A percentile compares a stretch with the other conserved stretches of the same genome.
phyloP scores from a whole-genome alignment of 53 echinoderm and acorn worm genomes.

The Holothuria scabra region DNA sequence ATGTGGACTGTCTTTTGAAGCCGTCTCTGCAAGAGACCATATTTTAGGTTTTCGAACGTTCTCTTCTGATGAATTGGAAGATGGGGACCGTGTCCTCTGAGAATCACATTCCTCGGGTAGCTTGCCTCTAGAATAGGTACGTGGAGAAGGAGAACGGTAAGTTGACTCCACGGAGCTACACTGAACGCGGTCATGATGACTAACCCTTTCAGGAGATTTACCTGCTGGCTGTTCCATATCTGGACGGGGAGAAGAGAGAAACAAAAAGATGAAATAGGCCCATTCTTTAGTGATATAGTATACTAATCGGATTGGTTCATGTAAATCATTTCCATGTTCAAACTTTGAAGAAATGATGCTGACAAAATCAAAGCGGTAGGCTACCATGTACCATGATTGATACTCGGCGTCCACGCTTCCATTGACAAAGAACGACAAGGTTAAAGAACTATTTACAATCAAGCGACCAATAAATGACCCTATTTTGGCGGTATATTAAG shows the following conservation, averaged over 20 bases:
- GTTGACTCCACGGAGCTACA: slow-evolving; percentile 35
- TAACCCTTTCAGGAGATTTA: slow-evolving; percentile 4
- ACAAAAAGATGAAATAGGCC: background rate
- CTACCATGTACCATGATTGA: too few relatives aligned
- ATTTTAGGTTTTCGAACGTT: slow-evolving; percentile 84
- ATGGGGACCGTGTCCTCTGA: slow-evolving; percentile 13
- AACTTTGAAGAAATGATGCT: too few relatives aligned
- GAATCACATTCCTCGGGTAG: slow-evolving; percentile 30
- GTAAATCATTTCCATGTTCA: too few relatives aligned
- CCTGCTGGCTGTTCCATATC: background rate
- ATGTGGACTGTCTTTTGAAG: slow-evolving; percentile 59
- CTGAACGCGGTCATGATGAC: slow-evolving; percentile 33
- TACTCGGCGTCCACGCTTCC: too few relatives aligned
- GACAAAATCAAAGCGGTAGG: too few relatives aligned
- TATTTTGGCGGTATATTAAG: too few relatives aligned
- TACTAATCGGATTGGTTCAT: too few relatives aligned
- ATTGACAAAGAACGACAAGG: too few relatives aligned
- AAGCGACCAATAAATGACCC: too few relatives aligned
- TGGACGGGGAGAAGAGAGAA: background rate
- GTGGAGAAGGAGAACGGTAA: slow-evolving; percentile 16
- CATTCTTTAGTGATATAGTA: too few relatives aligned
- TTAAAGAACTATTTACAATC: too few relatives aligned
- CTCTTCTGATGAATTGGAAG: slow-evolving; percentile 21
- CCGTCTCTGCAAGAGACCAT: slow-evolving; percentile 97
- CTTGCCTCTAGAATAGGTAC: slow-evolving; percentile 17